Evolutionary conservation across 2,888 invertebrate genomes (phyloP).

Genomic region (Erannis defoliaria): DNA sequence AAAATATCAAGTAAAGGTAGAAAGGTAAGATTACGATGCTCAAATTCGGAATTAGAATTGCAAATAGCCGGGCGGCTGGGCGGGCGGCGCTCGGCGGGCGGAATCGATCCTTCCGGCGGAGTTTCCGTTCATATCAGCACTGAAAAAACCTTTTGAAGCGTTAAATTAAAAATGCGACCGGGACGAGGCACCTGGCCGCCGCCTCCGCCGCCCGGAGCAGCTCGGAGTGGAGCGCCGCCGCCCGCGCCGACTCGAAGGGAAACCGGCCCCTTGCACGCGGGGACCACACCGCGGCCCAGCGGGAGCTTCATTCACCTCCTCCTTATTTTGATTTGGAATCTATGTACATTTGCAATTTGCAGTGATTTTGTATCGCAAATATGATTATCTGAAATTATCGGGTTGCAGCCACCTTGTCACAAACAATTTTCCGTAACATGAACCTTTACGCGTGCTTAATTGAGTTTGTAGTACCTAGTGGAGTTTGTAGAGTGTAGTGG

Average conservation of each 20-base stretch:
- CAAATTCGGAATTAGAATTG: slow-evolving; percentile 47
- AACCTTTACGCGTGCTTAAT: too few species aligned
- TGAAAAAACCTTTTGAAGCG: slow-evolving; percentile 58
- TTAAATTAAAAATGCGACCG: slow-evolving; percentile 68
- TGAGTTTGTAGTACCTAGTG: too few species aligned
- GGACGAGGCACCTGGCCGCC: slow-evolving; percentile 65
- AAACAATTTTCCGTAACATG: too few species aligned
- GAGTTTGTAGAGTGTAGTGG: too few species aligned
- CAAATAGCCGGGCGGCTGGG: slow-evolving; percentile 45
- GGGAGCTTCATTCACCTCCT: background rate
- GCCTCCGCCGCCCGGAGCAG: slow-evolving; percentile 11
- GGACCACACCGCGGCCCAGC: background rate
- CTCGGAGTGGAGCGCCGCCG: slow-evolving; percentile 34
- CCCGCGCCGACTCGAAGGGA: too few species aligned
- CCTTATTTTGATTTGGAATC: background rate
- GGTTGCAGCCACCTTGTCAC: too few species aligned
- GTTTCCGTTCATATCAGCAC: slow-evolving; percentile 57
- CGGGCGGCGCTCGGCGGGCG: slow-evolving; percentile 30
- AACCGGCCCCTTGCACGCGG: too few species aligned
- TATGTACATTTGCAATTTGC: background rate
- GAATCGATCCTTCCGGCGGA: slow-evolving; percentile 75
- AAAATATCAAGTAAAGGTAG: slow-evolving; percentile 21
- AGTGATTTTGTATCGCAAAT: background rate
- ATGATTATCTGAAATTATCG: too few species aligned
- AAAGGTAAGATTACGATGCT: slow-evolving; percentile 15